These are phyloP conservation scores for Lacerta agilis DNA, from an alignment of 2,797 vertebrate genomes.

Conservation along the genomic window DNA sequence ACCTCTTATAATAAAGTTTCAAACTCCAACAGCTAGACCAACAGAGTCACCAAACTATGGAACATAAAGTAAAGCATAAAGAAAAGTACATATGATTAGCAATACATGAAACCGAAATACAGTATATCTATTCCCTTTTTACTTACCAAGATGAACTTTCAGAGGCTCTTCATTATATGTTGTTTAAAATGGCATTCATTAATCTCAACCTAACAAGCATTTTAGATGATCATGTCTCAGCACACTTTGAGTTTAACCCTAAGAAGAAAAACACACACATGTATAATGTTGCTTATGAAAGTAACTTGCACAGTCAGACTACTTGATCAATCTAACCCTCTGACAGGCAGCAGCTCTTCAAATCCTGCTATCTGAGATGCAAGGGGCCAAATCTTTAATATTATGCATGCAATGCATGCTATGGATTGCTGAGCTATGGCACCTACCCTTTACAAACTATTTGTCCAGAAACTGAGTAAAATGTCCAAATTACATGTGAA, in stretches of 20 bases:
- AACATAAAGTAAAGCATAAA: neutral
- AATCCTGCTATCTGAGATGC: neutral
- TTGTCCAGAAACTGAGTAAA: neutral
- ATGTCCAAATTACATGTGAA: neutral
- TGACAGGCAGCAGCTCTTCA: neutral
- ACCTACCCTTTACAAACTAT: neutral
- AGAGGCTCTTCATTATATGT: slow-evolving; percentile 57
- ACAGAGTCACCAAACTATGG: neutral
- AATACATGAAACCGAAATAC: neutral
- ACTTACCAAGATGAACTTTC: slow-evolving; percentile 67
- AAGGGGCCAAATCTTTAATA: neutral
- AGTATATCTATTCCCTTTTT: neutral
- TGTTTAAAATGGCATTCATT: slow-evolving; percentile 64
- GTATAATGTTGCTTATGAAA: neutral
- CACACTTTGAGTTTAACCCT: slow-evolving; percentile 56
- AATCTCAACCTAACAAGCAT: slow-evolving; percentile 68
- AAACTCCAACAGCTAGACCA: neutral
- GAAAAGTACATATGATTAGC: neutral
- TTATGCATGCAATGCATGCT: neutral
- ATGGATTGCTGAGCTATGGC: neutral
- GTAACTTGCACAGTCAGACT: neutral
- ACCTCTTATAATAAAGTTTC: neutral
- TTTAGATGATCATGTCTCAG: slow-evolving; percentile 59
- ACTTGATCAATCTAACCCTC: neutral
- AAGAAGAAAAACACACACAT: slow-evolving; percentile 51